Evolutionary conservation across 1,140 invertebrate species (phyloP), one percentile per base, ranked within the genome.

Genomic region (Neodiprion fabricii): DNA sequence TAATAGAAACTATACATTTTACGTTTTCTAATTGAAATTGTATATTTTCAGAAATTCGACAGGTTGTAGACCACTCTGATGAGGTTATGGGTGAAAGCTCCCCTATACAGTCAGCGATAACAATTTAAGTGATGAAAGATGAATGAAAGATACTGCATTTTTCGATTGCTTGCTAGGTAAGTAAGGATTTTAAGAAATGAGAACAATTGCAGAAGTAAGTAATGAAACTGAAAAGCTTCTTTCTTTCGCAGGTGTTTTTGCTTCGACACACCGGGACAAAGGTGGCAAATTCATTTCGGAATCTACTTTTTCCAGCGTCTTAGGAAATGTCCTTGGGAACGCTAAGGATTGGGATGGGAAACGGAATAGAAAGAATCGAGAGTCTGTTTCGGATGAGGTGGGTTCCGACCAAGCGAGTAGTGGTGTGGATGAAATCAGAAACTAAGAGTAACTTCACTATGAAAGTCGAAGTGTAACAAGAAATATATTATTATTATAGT

Each of bases 201-300:
- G 14, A 53, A 53, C 50, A 14, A 53, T 53, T 53, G 50, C 9
- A 53, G 9, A 53, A 53, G 50, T 10, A 53, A 14, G 50, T 53
- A 53, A 1, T 53, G 14, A 53, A 14, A 53, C 9, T 9, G 50
- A 10, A 53, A 53, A 9, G 9, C 14, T 14, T 53, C 9, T 10
- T 10, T 53, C 50, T 53, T 53, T 53, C 14, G 50, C 50, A 53
- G 50, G 50, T 53, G 50, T 53, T 53, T 14, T 53, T 14, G 50
- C 50, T 10, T 9, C 9, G 9, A 53, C 50, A 53, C 50, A 53
- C 50, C 50, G 50, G 50, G 50, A 53, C 50, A 53, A 53, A 53
- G 50, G 50, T 53, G 50, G 50, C 50, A 53, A 53, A 53, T 53
- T 53, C 50, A 53, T 53, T 53, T 53, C 50, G 50, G 50, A 53